Conservation (phyloP, 2,113 vertebrate genomes). For the Hystrix brachyura region DNA sequence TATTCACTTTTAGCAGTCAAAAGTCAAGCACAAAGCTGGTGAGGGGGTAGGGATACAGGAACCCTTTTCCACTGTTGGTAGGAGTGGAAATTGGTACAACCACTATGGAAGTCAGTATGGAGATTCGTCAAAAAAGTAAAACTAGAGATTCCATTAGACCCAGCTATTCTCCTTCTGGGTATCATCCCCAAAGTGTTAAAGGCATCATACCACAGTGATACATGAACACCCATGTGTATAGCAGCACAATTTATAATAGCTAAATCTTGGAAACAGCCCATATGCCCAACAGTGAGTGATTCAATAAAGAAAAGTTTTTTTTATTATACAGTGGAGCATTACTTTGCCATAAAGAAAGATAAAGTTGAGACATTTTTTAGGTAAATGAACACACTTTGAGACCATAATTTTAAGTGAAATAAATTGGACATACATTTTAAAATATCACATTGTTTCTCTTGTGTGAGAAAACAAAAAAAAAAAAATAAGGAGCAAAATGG, state of each 20-base stretch:
- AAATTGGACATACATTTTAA: not conserved
- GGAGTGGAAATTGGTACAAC: not conserved
- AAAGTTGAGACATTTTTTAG: not conserved
- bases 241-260: not conserved
- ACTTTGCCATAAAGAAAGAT: not conserved
- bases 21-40: not conserved
- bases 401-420: not conserved
- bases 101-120: not conserved
- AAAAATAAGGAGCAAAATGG: not conserved
- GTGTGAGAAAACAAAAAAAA: not conserved
- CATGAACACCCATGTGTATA: not conserved
- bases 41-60: not conserved
- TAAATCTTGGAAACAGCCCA: not conserved
- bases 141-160: not conserved
- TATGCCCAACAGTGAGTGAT: not conserved
- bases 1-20: not conserved
- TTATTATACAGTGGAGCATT: not conserved
- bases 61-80: not conserved
- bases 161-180: not conserved
- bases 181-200: not conserved
- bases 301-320: not conserved
- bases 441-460: not conserved
- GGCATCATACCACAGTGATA: not conserved
- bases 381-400: not conserved
- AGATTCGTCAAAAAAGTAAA: not conserved